A percentile compares a stretch with the other conserved stretches of the same genome.
Evolutionary conservation across 2,113 vertebrate genomes (phyloP).

Genomic region (Mus musculus): DNA sequence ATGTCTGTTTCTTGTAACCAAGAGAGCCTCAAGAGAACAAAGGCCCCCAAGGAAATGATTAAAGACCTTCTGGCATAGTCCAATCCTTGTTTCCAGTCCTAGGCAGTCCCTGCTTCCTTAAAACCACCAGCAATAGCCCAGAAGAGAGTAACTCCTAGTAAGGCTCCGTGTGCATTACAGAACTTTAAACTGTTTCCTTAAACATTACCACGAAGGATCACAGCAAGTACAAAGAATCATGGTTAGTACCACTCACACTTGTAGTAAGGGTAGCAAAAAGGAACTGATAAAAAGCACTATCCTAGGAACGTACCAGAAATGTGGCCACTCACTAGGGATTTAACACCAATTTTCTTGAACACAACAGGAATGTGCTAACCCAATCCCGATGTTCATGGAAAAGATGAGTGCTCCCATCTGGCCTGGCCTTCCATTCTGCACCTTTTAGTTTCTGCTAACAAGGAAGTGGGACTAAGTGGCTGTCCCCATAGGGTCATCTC

Average conservation of each 20-base stretch:
- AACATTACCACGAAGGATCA: neutral
- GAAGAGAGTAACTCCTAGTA: conserved; percentile 39
- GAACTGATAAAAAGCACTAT: neutral
- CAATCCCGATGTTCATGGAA: neutral
- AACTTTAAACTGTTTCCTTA: neutral
- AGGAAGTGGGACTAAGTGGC: neutral
- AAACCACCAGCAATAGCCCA: neutral
- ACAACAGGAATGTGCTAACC: neutral
- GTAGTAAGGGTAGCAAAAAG: neutral
- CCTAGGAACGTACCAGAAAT: neutral
- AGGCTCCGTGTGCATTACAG: neutral
- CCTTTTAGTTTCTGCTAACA: neutral
- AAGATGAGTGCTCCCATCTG: neutral
- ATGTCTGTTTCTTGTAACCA: conserved; percentile 75
- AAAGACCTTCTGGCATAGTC: conserved; percentile 51
- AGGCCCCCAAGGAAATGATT: conserved; percentile 71
- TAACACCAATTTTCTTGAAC: neutral
- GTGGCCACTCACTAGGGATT: neutral
- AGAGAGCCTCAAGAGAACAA: conserved; percentile 75
- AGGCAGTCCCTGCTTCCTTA: neutral
- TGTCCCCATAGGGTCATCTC: neutral
- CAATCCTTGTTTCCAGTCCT: neutral
- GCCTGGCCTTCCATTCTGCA: neutral
- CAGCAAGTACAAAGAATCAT: neutral
- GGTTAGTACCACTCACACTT: neutral